Conservation (phyloP, 2,797 vertebrate species). For the Sebastes aleutianus region DNA sequence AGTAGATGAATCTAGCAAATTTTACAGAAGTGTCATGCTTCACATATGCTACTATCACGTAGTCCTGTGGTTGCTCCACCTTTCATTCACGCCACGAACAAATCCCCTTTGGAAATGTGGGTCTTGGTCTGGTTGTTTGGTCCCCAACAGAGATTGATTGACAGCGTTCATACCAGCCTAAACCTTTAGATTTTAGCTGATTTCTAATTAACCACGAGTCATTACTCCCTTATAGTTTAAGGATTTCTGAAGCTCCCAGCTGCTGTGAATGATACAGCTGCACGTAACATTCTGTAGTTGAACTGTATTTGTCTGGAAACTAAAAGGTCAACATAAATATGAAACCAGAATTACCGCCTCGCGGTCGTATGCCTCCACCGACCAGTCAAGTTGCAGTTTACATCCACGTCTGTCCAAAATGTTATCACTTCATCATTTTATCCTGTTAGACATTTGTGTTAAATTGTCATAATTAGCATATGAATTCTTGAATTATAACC, state of each 20-base stretch:
- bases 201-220: not conserved
- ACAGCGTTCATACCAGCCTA: no score
- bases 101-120: no score
- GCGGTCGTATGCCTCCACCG: accelerated
- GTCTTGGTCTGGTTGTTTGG: not conserved
- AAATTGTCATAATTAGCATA: not conserved
- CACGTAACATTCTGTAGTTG: not conserved
- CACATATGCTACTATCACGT: no score
- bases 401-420: not conserved
- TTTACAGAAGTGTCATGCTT: no score
- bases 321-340: not conserved
- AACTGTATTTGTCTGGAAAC: not conserved
- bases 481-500: not conserved
- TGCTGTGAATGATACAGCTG: not conserved
- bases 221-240: not conserved
- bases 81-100: no score
- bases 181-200: no score
- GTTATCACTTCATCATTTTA: not conserved
- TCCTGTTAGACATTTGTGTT: not conserved
- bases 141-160: not conserved
- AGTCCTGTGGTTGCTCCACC: no score
- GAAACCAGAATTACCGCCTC: no score
- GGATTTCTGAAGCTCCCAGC: not conserved
- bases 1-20: no score
- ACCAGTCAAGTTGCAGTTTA: no score